These are phyloP conservation scores for Lepidochrysops patricia DNA, from an alignment of 2,888 invertebrate genomes.

Conservation along the genomic window DNA sequence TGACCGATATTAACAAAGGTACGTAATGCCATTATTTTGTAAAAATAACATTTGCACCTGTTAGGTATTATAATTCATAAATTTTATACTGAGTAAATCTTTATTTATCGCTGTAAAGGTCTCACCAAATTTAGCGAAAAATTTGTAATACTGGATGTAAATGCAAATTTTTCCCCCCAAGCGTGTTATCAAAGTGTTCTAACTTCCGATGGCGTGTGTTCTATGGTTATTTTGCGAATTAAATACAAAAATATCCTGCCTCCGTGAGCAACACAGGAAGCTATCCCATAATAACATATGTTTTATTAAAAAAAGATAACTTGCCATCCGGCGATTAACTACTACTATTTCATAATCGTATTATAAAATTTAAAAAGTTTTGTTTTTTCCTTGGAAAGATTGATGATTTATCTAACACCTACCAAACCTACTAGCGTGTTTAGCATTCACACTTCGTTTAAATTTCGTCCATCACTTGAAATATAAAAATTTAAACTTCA, in stretches of 20 bases:
- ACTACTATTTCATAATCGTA: conserved; percentile 26
- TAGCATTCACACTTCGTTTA: too few species aligned
- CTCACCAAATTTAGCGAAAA: not conserved
- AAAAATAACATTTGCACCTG: too few species aligned
- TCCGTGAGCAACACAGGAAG: conserved; percentile 1
- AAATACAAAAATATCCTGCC: not conserved
- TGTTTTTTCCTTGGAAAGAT: too few species aligned
- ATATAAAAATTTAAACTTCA: too few species aligned
- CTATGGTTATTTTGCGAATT: not conserved
- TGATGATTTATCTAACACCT: too few species aligned
- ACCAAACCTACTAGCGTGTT: too few species aligned
- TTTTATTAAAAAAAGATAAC: not conserved
- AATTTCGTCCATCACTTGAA: too few species aligned
- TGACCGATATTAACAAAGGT: too few species aligned
- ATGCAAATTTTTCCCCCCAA: not conserved
- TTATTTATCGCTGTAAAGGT: not conserved
- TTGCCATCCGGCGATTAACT: conserved; percentile 20
- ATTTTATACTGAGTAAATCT: too few species aligned
- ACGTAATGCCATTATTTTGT: too few species aligned
- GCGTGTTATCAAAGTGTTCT: not conserved
- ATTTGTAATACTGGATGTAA: not conserved
- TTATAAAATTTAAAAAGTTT: not conserved
- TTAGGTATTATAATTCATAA: too few species aligned
- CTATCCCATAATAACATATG: not conserved
- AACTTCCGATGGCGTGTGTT: conserved; percentile 10